phyloP scores from a whole-genome alignment of 2,797 vertebrate species.

The Orientallactaga sibirica region DNA sequence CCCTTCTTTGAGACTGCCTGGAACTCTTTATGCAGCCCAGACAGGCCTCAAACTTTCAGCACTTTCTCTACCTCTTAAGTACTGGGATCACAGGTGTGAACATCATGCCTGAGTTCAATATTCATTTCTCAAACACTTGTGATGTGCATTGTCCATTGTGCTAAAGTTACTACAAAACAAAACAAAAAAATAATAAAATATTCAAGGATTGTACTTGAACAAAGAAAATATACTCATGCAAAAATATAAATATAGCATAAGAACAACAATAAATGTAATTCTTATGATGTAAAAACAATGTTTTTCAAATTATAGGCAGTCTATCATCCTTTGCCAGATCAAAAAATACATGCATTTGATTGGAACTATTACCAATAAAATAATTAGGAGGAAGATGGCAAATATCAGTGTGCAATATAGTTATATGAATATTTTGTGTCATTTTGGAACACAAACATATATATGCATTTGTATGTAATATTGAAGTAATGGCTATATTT shows the following conservation, averaged over 20 bases:
- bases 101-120: too few species aligned
- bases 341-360: conserved; percentile 41
- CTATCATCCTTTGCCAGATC: conserved; percentile 5
- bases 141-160: not conserved
- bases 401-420: not conserved
- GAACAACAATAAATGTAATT: not conserved
- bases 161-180: conserved; percentile 6
- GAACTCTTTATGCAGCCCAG: not conserved
- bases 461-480: not conserved
- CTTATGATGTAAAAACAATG: conserved; percentile 23
- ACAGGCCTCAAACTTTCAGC: not conserved
- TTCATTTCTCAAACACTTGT: conserved; percentile 19
- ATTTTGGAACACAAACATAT: not conserved
- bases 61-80: not conserved
- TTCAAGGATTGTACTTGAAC: conserved; percentile 14
- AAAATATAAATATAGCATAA: conserved; percentile 14
- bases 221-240: not conserved
- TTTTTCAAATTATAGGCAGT: conserved; percentile 31
- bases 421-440: conserved; percentile 15
- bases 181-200: not conserved
- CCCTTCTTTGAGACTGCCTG: not conserved
- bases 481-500: not conserved
- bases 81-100: not conserved
- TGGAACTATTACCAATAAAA: conserved; percentile 23
- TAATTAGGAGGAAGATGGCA: not conserved